phyloP scores from a whole-genome alignment of 2,797 vertebrate genomes.

The Vultur gryphus region DNA sequence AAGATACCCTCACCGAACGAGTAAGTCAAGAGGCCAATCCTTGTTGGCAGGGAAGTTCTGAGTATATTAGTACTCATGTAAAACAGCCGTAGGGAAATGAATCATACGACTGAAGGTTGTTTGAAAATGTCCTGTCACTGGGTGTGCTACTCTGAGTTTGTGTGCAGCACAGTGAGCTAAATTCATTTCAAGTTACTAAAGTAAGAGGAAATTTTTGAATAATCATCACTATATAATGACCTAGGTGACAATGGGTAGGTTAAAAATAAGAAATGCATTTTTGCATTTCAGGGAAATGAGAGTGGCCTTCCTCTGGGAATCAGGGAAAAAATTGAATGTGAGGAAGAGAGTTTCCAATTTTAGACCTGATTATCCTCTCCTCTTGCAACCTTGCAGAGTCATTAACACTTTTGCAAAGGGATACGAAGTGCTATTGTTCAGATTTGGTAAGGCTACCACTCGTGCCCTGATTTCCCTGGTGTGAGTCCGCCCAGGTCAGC shows the following conservation, averaged over 20 bases:
- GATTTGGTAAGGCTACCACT: not conserved
- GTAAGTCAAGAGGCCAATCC: slow-evolving; percentile 5
- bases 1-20: slow-evolving; percentile 8
- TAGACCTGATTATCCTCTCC: not conserved
- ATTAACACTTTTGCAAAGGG: not conserved
- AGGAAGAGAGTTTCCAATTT: slow-evolving; percentile 39
- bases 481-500: not conserved
- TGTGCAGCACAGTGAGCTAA: not conserved
- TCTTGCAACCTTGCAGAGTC: not conserved
- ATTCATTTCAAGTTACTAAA: slow-evolving; percentile 9
- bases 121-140: slow-evolving; percentile 13
- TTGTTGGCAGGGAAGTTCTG: slow-evolving; percentile 35
- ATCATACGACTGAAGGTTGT: not conserved
- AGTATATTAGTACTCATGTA: not conserved
- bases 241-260: slow-evolving; percentile 42
- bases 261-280: slow-evolving; percentile 38
- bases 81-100: slow-evolving; percentile 19
- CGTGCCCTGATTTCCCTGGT: not conserved
- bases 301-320: not conserved
- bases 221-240: not conserved
- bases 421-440: not conserved
- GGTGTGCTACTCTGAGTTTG: not conserved
- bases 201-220: slow-evolving; percentile 34
- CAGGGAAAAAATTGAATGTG: not conserved
- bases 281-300: slow-evolving; percentile 39